A percentile compares a stretch with the other conserved stretches of the same genome.
phyloP scores from a whole-genome alignment of 2,888 invertebrate genomes.

The Rhopalosiphum nymphaeae region DNA sequence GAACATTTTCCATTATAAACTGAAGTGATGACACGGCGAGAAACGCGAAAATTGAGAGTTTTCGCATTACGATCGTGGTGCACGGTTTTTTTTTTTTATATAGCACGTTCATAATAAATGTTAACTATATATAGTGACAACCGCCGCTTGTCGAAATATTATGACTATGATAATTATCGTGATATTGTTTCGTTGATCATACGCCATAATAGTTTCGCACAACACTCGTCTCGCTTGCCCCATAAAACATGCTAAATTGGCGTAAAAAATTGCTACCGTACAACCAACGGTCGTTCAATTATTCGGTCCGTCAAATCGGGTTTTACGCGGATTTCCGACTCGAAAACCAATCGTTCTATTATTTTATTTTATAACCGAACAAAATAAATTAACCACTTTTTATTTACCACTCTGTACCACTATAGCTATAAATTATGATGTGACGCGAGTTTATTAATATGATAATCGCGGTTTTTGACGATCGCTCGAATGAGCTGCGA shows the following conservation, averaged over 20 bases:
- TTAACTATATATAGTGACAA: background rate
- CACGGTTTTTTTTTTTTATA: background rate
- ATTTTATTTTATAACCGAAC: background rate
- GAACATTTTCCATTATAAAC: background rate
- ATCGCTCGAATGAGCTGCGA: background rate
- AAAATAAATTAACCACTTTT: background rate
- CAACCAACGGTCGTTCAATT: background rate
- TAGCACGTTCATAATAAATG: background rate
- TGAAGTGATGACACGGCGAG: background rate
- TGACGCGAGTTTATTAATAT: background rate
- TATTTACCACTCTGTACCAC: background rate
- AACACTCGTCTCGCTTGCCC: background rate
- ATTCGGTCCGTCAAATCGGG: background rate
- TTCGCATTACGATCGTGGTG: background rate
- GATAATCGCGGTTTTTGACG: background rate
- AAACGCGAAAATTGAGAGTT: background rate
- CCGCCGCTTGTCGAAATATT: background rate
- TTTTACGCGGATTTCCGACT: background rate
- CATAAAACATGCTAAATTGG: background rate
- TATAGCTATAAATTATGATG: background rate
- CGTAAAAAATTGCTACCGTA: background rate
- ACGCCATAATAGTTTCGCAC: background rate
- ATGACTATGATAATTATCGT: background rate
- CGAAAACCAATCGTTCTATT: background rate
- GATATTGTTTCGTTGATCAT: background rate